Percentiles rank a stretch among this genome's conserved stretches.
phyloP scores from a whole-genome alignment of 2,113 vertebrate genomes.

The Hydrochoerus hydrochaeris region DNA sequence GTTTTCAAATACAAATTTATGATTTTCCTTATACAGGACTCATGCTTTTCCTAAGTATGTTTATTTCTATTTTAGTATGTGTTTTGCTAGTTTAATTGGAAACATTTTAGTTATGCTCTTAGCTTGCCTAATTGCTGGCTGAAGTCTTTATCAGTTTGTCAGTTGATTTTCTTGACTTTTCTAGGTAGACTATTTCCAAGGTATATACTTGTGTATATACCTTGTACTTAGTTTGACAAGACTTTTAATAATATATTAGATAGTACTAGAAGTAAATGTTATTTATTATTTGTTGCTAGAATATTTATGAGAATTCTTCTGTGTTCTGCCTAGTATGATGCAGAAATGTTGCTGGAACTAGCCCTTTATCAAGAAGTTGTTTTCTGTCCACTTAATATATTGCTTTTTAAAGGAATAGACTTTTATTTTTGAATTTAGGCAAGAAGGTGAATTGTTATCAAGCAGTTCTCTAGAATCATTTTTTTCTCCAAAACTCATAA shows the following conservation, averaged over 20 bases:
- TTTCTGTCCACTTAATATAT: not conserved
- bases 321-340: not conserved
- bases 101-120: not conserved
- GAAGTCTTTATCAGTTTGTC: not conserved
- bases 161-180: not conserved
- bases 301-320: not conserved
- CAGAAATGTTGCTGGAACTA: not conserved
- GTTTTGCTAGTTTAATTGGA: not conserved
- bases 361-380: not conserved
- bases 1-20: not conserved
- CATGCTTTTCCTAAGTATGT: not conserved
- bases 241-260: not conserved
- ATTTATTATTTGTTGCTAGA: not conserved
- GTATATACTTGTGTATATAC: not conserved
- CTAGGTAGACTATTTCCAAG: not conserved
- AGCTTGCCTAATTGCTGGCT: not conserved
- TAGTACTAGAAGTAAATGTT: not conserved
- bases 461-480: not conserved
- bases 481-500: not conserved
- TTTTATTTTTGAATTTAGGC: not conserved
- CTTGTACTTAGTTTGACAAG: not conserved
- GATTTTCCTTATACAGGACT: not conserved
- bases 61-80: not conserved
- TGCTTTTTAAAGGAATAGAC: not conserved
- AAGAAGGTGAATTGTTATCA: not conserved